Evolutionary conservation across 2,113 vertebrate genomes (phyloP), one percentile per base, ranked within the genome.

Genomic region (Phrynocephalus versicolor): DNA sequence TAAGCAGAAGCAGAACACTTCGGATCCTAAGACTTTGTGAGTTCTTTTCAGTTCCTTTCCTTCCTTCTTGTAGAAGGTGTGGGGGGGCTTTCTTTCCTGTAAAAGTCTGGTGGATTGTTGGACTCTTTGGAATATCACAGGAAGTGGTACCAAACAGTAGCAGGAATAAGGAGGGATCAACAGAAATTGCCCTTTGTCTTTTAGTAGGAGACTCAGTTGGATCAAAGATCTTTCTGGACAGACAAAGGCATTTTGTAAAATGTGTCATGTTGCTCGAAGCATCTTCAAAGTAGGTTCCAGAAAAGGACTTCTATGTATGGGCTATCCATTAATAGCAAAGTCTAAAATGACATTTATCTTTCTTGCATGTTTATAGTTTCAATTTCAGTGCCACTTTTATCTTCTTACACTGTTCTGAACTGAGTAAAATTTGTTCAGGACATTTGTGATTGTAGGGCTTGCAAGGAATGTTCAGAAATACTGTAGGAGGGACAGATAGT

Each of bases 401-500:
- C 45, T 51, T 51, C 45, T 51, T 51, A 76, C 18, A 23, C 30
- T 21, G 2, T 81, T 81, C 55, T 55, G n/a, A 84, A 84, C 51
- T 27, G 27, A 27, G 15, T 35, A 82, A 25, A 71, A n/a, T 19
- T 65, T 45, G 30, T 81, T 8, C 51, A 4, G 21, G 41, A 35
- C 7, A 30, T 45, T 10, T 1, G 30, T 58, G 65, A 73, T 6
- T 0, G 12, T 33, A 51, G 30, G 27, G 30, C 39, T 51, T 81
- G 15, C 30, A 21, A 71, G 23, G 39, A 60, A 41, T 15, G 2
- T 41, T 45, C 14, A 55, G 37, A 77, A 51, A 7, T 12, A 0
- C 0, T 3, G 19, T 0, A 21, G 65, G 57, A 55, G 39, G 21
- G 58, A 16, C 7, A 0, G 1, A 71, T 2, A 35, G n/a, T 0